A percentile compares a stretch with the other conserved stretches of the same genome.
These are phyloP conservation scores for Cochlearius cochlearius DNA, from an alignment of 2,113 vertebrate genomes.

Conservation along the genomic window DNA sequence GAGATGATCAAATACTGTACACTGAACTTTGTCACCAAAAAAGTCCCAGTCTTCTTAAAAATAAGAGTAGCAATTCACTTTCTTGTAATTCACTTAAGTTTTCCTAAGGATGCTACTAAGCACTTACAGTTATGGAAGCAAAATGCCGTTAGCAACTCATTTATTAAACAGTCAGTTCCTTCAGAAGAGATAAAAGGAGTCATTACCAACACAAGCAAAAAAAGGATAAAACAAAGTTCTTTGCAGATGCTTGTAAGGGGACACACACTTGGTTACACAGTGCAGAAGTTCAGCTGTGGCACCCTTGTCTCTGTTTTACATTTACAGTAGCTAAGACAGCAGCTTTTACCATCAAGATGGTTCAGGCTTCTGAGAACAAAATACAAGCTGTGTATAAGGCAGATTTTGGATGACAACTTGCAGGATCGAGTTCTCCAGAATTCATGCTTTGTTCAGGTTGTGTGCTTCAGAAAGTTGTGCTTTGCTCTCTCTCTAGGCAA, in stretches of 20 bases:
- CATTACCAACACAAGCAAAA: slow-evolving; percentile 68
- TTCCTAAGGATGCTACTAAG: slow-evolving; percentile 66
- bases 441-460: not conserved
- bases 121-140: slow-evolving; percentile 65
- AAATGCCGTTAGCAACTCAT: slow-evolving; percentile 81
- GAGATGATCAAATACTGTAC: not conserved
- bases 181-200: slow-evolving; percentile 65
- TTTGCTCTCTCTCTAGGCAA: not conserved
- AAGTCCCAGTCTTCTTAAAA: not conserved
- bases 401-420: not conserved
- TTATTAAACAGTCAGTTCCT: slow-evolving; percentile 81
- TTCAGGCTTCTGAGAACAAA: not conserved
- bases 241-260: slow-evolving; percentile 42
- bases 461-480: not conserved
- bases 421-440: not conserved
- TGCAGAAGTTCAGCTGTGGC: not conserved
- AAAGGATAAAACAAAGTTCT: slow-evolving; percentile 11
- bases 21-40: not conserved
- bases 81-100: slow-evolving; percentile 42
- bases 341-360: not conserved
- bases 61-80: not conserved
- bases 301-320: not conserved
- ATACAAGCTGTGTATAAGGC: not conserved
- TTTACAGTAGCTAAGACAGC: not conserved
- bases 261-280: not conserved